phyloP scores from a whole-genome alignment of 2,888 invertebrate species.

The Scaeva pyrastri region DNA sequence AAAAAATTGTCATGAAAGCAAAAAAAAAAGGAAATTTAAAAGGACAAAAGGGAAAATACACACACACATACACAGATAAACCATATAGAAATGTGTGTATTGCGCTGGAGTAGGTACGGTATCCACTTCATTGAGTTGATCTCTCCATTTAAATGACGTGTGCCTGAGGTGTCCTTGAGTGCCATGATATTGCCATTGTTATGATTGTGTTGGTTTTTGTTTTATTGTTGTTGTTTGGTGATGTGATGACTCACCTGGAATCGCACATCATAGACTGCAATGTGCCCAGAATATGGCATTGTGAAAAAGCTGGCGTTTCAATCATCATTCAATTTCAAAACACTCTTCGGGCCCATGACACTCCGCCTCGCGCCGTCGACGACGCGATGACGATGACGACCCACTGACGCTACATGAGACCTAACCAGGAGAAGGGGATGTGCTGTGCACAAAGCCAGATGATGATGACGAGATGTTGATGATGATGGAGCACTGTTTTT shows the following conservation, averaged over 20 bases:
- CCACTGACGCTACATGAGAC: too few relatives aligned
- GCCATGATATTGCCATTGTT: neutral
- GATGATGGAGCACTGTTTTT: neutral
- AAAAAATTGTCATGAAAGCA: slow-evolving; percentile 27
- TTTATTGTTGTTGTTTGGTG: slow-evolving; percentile 10
- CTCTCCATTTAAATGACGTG: neutral
- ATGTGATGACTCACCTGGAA: slow-evolving; percentile 43
- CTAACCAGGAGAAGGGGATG: neutral
- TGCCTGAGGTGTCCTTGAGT: neutral
- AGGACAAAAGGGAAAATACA: neutral
- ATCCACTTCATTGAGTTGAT: slow-evolving; percentile 32
- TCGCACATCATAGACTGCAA: slow-evolving; percentile 41
- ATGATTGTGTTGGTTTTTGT: neutral
- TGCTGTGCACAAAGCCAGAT: slow-evolving; percentile 20
- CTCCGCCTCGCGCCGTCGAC: too few relatives aligned
- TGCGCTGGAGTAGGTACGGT: neutral
- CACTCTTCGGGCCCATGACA: neutral
- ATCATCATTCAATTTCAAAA: slow-evolving; percentile 49
- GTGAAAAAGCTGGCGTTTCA: slow-evolving; percentile 42
- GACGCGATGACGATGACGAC: neutral
- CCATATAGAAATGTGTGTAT: too few relatives aligned
- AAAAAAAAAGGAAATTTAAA: slow-evolving; percentile 1
- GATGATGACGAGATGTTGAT: slow-evolving; percentile 32
- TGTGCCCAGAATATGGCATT: slow-evolving; percentile 20
- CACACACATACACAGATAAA: neutral